Conservation (phyloP, 2,888 invertebrate genomes). For the Torymus auratus region DNA sequence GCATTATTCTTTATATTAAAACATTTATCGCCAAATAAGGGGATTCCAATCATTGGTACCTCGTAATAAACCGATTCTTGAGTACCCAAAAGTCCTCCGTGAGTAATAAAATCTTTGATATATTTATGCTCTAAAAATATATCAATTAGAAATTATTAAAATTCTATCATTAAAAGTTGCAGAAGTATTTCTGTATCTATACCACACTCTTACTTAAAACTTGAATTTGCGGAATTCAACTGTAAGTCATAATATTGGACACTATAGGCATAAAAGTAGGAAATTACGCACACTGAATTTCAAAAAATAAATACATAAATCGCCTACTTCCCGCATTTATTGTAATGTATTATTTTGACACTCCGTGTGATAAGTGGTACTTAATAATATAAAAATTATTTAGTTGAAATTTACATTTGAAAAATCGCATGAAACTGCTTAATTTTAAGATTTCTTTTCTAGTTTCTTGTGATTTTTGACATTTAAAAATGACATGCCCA, state of each 20-base stretch:
- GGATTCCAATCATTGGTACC: conserved; percentile 67
- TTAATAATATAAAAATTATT: too few relatives aligned
- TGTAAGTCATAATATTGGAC: conserved; percentile 70
- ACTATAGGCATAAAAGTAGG: too few relatives aligned
- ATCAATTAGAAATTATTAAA: not conserved
- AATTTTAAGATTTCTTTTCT: too few relatives aligned
- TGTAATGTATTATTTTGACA: too few relatives aligned
- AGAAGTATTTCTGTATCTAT: not conserved
- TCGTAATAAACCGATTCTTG: conserved; percentile 65
- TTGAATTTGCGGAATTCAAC: conserved; percentile 69
- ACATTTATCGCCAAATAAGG: conserved; percentile 67
- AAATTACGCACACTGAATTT: too few relatives aligned
- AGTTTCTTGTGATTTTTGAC: too few relatives aligned
- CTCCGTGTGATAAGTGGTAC: too few relatives aligned
- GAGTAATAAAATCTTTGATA: conserved; percentile 65
- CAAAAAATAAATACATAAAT: too few relatives aligned
- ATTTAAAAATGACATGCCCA: too few relatives aligned
- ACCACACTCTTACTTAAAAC: conserved; percentile 65
- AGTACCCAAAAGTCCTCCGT: conserved; percentile 66
- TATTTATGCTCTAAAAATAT: conserved; percentile 67
- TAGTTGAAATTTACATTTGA: too few relatives aligned
- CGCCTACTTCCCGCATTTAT: too few relatives aligned
- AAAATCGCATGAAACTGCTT: too few relatives aligned
- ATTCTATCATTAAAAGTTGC: not conserved
- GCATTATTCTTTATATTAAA: conserved; percentile 63